Conservation (phyloP, 2,113 vertebrate genomes). For the Centropus bengalensis region DNA sequence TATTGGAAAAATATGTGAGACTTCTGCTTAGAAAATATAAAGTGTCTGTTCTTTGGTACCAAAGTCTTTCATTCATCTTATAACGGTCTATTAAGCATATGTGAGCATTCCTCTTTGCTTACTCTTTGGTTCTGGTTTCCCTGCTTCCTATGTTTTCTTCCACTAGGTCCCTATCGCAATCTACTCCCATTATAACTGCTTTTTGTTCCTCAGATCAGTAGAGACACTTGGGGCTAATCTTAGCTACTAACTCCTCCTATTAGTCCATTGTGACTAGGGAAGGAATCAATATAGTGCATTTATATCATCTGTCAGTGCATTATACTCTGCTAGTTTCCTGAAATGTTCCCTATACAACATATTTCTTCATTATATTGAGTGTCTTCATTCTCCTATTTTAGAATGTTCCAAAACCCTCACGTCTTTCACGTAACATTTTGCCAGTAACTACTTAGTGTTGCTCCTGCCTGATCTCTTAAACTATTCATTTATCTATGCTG, state of each 20-base stretch:
- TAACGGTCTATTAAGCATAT: not conserved
- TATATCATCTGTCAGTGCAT: not conserved
- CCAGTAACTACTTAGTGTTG: not conserved
- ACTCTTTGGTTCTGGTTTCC: not conserved
- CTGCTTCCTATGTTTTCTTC: not conserved
- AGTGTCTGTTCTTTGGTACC: not conserved
- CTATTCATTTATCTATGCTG: not conserved
- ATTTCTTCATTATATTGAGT: not conserved
- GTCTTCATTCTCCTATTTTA: not conserved
- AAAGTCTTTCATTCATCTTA: not conserved
- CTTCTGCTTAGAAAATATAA: not conserved
- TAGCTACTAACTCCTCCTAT: not conserved
- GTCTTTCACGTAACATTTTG: not conserved
- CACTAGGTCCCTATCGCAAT: not conserved
- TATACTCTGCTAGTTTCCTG: not conserved
- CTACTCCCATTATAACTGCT: not conserved
- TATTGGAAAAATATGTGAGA: accelerated
- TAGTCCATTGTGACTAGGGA: not conserved
- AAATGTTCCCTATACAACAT: not conserved
- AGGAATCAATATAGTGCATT: not conserved
- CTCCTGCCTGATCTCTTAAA: not conserved
- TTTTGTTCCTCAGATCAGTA: not conserved
- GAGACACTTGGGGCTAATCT: not conserved
- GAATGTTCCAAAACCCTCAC: not conserved
- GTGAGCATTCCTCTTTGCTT: not conserved